These are phyloP conservation scores for Nasonovia ribisnigri DNA, from an alignment of 2,888 invertebrate species.

Conservation along the genomic window DNA sequence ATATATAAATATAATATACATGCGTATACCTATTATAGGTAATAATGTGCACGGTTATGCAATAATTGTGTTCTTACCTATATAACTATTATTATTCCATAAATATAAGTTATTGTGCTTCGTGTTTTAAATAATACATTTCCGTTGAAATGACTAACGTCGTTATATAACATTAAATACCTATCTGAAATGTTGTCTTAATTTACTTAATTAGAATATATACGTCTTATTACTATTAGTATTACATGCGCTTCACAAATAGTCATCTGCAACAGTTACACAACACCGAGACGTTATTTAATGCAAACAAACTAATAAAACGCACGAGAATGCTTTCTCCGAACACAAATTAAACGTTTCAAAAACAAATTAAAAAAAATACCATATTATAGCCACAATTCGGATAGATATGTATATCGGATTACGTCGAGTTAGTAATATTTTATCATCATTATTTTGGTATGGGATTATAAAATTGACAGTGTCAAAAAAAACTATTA, in stretches of 20 bases:
- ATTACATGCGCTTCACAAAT: not conserved
- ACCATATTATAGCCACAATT: too few species aligned
- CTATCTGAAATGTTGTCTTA: not conserved
- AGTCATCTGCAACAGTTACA: slow-evolving; percentile 12
- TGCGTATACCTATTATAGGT: not conserved
- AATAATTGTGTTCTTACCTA: not conserved
- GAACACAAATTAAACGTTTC: not conserved
- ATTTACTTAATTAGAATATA: not conserved
- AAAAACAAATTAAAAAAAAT: slow-evolving; percentile 16
- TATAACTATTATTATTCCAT: not conserved
- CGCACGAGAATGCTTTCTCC: slow-evolving; percentile 15
- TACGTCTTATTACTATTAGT: not conserved
- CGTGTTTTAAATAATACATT: not conserved
- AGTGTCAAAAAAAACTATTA: not conserved
- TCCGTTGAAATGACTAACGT: not conserved
- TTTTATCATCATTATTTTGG: not conserved
- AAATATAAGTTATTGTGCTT: not conserved
- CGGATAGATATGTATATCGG: not conserved
- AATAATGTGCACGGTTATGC: not conserved
- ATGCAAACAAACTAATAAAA: slow-evolving; percentile 27
- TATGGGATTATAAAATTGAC: not conserved
- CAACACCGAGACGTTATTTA: not conserved
- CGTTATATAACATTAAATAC: not conserved
- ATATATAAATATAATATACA: not conserved
- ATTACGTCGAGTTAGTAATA: not conserved